phyloP scores from a whole-genome alignment of 2,113 vertebrate genomes.

The Sus scrofa region T2T-Sscrofa CM000824.6:70363001-70363500 shows the following conservation, averaged over 20 bases:
- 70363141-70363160: constrained; percentile 22
- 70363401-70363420: neutral
- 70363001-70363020: constrained; percentile 12
- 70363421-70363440: neutral
- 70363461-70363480: neutral
- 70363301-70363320: neutral
- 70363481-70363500: neutral
- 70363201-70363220: neutral
- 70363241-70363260: neutral
- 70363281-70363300: neutral
- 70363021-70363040: constrained; percentile 36
- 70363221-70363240: neutral
- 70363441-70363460: neutral
- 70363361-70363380: neutral
- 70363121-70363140: neutral
- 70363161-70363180: neutral
- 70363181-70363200: neutral
- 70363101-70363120: neutral
- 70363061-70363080: neutral
- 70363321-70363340: neutral
- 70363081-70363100: neutral
- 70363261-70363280: neutral
- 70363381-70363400: neutral
- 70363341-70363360: neutral
- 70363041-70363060: neutral